phyloP scores from a whole-genome alignment of 2,113 vertebrate genomes.

The Pyrgilauda ruficollis region DNA sequence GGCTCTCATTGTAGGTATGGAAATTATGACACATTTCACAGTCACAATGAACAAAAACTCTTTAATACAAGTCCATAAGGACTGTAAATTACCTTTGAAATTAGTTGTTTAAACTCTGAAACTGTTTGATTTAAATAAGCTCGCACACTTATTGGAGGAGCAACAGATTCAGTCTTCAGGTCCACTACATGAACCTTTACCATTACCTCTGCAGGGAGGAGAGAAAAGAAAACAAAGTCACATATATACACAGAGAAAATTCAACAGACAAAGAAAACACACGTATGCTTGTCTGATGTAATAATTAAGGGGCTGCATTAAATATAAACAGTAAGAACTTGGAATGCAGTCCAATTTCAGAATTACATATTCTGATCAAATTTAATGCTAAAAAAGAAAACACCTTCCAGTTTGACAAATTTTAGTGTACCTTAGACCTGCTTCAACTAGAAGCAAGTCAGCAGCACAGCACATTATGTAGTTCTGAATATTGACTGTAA shows the following conservation, averaged over 20 bases:
- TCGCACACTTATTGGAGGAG: constrained; percentile 87
- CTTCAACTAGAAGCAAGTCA: neutral
- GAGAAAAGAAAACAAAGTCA: neutral
- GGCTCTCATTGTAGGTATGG: neutral
- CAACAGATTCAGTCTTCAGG: constrained; percentile 88
- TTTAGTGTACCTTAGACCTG: neutral
- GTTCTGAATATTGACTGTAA: neutral
- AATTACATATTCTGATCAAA: neutral
- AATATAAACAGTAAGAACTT: neutral
- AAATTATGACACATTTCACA: neutral
- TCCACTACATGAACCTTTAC: constrained; percentile 95
- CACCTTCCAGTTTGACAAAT: neutral
- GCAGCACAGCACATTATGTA: neutral
- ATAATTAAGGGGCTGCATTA: neutral
- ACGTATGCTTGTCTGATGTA: neutral
- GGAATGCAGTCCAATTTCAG: neutral
- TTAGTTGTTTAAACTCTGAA: constrained; percentile 94
- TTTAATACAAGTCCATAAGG: neutral
- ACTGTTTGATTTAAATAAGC: constrained; percentile 96
- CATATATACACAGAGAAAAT: neutral
- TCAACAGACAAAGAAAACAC: neutral
- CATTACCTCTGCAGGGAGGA: constrained; percentile 89
- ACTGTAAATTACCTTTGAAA: constrained; percentile 86
- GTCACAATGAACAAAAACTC: neutral
- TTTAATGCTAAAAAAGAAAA: neutral